Evolutionary conservation across 2,888 invertebrate species (phyloP).

Genomic region (Nomada flava): DNA sequence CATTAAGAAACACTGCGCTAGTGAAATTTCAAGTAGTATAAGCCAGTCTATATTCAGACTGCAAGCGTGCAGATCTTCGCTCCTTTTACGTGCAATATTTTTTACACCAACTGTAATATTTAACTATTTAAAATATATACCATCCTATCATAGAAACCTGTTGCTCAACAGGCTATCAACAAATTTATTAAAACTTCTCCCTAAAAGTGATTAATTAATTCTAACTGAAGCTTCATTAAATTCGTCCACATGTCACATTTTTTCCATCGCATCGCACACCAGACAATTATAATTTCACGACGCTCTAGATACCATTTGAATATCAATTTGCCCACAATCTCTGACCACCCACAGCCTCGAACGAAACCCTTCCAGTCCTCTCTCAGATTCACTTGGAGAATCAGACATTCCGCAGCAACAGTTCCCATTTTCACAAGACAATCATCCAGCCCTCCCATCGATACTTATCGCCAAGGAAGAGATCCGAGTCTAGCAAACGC

Average conservation of each 20-base stretch:
- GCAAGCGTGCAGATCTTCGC: background rate
- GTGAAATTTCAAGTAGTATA: slow-evolving; percentile 21
- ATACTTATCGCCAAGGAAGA: background rate
- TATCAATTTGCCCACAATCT: too few species aligned
- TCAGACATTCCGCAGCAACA: background rate
- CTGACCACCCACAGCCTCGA: too few species aligned
- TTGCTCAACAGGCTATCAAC: too few species aligned
- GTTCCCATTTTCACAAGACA: background rate
- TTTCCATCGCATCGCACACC: too few species aligned
- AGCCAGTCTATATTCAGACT: background rate
- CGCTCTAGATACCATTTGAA: too few species aligned
- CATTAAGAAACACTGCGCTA: background rate
- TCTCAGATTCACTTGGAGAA: background rate
- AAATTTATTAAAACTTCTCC: too few species aligned
- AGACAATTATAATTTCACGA: too few species aligned
- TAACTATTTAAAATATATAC: too few species aligned
- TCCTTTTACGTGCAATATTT: background rate
- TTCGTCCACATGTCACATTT: too few species aligned
- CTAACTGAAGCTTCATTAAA: too few species aligned
- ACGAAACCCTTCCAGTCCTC: background rate
- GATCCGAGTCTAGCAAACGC: background rate
- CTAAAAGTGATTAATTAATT: too few species aligned
- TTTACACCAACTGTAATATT: background rate
- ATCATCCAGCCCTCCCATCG: slow-evolving; percentile 4
- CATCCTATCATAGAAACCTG: too few species aligned